Evolutionary conservation across 2,113 vertebrate species (phyloP).

Genomic region (Rostratula benghalensis): DNA sequence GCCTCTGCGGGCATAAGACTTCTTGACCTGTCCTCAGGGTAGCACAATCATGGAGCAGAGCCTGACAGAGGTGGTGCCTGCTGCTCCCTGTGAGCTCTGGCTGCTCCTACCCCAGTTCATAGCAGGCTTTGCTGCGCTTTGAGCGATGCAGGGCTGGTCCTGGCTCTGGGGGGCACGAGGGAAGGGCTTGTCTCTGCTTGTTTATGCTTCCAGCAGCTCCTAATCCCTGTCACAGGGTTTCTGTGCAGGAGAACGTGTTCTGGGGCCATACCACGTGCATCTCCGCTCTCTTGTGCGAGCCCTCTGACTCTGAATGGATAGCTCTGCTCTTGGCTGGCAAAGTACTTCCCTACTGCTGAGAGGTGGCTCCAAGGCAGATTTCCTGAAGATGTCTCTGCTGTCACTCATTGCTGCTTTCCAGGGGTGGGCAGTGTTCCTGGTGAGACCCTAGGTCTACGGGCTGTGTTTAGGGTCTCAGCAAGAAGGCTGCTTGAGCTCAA

Average conservation of each 20-base stretch:
- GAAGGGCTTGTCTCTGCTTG: neutral
- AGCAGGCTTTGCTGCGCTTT: accelerated
- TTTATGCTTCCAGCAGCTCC: neutral
- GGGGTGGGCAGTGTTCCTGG: neutral
- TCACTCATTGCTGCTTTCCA: neutral
- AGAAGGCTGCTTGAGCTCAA: neutral
- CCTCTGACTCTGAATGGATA: accelerated
- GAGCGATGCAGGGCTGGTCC: neutral
- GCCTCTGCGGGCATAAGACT: neutral
- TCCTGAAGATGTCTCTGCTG: neutral
- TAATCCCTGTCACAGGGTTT: slow-evolving; percentile 33
- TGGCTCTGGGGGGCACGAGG: neutral
- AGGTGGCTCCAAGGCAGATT: neutral
- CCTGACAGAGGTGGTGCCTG: neutral
- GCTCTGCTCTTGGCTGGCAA: neutral
- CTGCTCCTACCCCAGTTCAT: neutral
- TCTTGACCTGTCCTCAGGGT: neutral
- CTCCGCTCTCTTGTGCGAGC: neutral
- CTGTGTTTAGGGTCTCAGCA: neutral
- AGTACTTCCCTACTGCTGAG: accelerated
- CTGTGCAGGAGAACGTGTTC: neutral
- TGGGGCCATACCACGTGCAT: neutral
- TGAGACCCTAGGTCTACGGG: accelerated
- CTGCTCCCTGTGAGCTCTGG: neutral
- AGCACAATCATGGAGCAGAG: neutral